Evolutionary conservation across 2,113 vertebrate genomes (phyloP).

Genomic region (Corynorhinus townsendii): DNA sequence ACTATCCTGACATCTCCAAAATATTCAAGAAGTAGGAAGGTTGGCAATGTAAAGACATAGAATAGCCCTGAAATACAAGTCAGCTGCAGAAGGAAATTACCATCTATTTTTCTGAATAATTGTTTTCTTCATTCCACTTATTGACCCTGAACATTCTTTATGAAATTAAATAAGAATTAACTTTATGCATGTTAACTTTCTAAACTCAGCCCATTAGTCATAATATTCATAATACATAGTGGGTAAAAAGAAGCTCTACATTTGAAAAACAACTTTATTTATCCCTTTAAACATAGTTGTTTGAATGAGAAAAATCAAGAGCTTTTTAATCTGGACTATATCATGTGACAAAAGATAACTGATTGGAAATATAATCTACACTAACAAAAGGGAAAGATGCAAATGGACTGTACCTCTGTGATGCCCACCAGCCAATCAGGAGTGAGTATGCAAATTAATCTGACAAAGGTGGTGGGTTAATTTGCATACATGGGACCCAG

Average conservation of each 20-base stretch:
- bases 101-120: neutral
- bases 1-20: neutral
- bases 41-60: neutral
- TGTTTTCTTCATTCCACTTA: neutral
- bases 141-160: neutral
- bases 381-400: too few relatives aligned
- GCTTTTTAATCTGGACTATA: neutral
- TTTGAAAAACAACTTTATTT: neutral
- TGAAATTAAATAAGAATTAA: slow-evolving; percentile 16
- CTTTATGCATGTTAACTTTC: neutral
- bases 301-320: neutral
- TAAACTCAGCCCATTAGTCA: neutral
- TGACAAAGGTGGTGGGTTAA: too few relatives aligned
- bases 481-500: too few relatives aligned
- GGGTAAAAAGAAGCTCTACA: neutral
- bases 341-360: neutral
- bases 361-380: neutral
- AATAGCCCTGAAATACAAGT: neutral
- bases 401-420: too few relatives aligned
- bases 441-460: too few relatives aligned
- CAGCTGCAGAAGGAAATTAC: neutral
- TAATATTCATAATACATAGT: neutral
- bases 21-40: neutral
- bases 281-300: neutral
- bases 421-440: too few relatives aligned